phyloP scores from a whole-genome alignment of 2,113 vertebrate genomes.

The Coptodon bakossiorum region DNA sequence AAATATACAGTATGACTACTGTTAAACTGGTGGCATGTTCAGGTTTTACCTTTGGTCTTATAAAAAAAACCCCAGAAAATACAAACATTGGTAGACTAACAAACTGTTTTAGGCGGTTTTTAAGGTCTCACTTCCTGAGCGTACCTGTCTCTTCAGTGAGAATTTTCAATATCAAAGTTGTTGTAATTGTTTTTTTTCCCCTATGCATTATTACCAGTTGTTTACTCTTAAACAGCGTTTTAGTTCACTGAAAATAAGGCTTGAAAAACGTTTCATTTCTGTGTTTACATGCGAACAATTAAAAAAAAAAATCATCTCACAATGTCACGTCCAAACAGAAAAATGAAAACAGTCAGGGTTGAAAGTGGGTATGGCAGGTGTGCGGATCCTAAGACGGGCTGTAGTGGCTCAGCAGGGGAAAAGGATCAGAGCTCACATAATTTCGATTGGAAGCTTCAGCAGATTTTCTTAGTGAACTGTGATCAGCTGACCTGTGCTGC shows the following conservation, averaged over 20 bases:
- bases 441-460: background rate
- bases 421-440: background rate
- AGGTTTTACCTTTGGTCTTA: background rate
- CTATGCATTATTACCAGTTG: background rate
- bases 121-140: no score
- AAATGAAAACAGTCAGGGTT: no score
- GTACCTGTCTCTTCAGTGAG: background rate
- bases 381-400: no score
- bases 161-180: background rate
- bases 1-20: no score
- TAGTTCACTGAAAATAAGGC: background rate
- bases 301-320: no score
- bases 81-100: background rate
- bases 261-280: background rate
- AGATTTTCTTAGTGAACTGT: background rate
- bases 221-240: fast-evolving
- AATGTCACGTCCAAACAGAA: no score
- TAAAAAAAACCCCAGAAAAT: background rate
- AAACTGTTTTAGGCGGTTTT: background rate
- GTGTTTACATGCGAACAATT: no score
- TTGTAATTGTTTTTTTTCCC: no score
- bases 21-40: background rate
- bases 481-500: background rate
- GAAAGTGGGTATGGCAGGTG: no score
- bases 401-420: no score